Base-by-base conservation (phyloP, 2,797 vertebrate species). In the Hylomyscus alleni region DNA sequence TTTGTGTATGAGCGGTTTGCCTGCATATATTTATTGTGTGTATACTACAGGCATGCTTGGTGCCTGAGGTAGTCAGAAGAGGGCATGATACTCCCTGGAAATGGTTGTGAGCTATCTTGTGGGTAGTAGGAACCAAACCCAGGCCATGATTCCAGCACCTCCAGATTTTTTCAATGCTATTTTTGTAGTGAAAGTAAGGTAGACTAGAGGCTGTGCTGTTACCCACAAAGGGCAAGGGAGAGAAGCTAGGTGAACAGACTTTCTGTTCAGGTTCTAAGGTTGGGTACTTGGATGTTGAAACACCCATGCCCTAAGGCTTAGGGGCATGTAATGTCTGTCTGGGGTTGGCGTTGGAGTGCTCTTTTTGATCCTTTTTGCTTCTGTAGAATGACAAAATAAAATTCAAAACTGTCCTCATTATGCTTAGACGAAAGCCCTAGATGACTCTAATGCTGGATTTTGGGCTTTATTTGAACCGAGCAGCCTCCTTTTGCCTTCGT, bases 321-420 rank as follows among this genome's bases (percentile, higher is more conserved):
- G 54, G 54, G 54, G 1, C 56, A 31, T 83, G 26, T 44, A 17
- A 62, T 34, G 31, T n/a, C 47, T 67, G 62, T 85, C 40, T 85
- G 44, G 83, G 29, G 11, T 85, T 67, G 83, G 34, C 10, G 34
- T 13, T 34, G 7, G 82, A 85, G 11, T 24, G 19, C 62, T 85
- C 17, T 52, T 50, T 84, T 34, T 67, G 19, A 9, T 90, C 60
- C 8, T 11, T 93, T 96, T 88, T 86, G 52, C 50, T 80, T 8
- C 17, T 44, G 20, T 86, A 89, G 44, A 94, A 76, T 93, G 84
- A 91, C 34, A 89, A 91, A 81, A 54, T n/a, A 84, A 83, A 77
- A 77, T 73, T 60, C 19, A 62, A 73, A 72, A 85, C 72, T 93
- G 77, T 44, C 84, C 15, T 85, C 54, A 60, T 84, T 80, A 72